phyloP scores from a whole-genome alignment of 2,888 invertebrate genomes.

The Alentia gelatinosa region DNA sequence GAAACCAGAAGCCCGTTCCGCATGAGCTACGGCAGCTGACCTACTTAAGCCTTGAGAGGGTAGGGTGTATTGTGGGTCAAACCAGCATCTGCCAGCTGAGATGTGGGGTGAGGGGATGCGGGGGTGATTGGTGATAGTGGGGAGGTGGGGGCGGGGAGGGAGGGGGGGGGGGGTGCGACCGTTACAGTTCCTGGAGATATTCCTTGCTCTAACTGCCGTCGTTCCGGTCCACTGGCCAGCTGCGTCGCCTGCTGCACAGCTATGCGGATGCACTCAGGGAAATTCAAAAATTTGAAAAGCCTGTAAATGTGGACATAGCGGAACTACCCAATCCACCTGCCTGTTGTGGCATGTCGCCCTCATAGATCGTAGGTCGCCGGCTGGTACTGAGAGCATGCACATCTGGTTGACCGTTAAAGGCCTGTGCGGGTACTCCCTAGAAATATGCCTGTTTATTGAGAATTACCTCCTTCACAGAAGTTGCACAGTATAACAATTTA shows the following conservation, averaged over 20 bases:
- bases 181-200: neutral
- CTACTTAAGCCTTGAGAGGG: neutral
- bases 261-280: neutral
- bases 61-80: neutral
- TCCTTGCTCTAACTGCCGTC: neutral
- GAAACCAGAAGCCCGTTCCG: constrained; percentile 24
- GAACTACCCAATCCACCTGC: neutral
- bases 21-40: constrained; percentile 12
- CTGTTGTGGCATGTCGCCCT: neutral
- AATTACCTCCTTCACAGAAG: too few relatives aligned
- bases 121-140: neutral
- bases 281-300: constrained; percentile 16
- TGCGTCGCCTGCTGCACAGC: neutral
- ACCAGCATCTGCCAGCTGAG: constrained; percentile 5
- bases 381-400: neutral
- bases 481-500: too few relatives aligned
- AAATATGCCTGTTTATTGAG: too few relatives aligned
- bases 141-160: neutral
- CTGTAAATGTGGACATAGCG: neutral
- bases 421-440: too few relatives aligned
- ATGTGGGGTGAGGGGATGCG: neutral
- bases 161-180: neutral
- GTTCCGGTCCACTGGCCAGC: neutral
- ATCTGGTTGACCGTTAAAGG: too few relatives aligned
- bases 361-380: neutral